These are phyloP conservation scores for Gonatopus flavifemur DNA, from an alignment of 1,140 invertebrate species.

Conservation along the genomic window DNA sequence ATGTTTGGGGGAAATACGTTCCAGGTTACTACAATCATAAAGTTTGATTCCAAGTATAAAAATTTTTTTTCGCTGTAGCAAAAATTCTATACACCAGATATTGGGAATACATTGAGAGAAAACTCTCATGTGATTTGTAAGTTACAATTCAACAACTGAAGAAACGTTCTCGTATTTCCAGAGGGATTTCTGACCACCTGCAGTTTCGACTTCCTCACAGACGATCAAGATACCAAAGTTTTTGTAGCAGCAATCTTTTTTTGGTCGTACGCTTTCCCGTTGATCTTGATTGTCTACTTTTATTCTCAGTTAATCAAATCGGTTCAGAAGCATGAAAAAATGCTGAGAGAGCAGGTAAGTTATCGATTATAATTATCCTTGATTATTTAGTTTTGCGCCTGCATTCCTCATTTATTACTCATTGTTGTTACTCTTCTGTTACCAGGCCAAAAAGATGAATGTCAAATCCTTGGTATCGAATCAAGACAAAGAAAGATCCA, in stretches of 20 bases:
- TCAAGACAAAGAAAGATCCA: slow-evolving; percentile 67
- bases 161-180: slow-evolving; percentile 42
- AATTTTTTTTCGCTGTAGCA: neutral
- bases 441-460: slow-evolving; percentile 79
- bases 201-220: slow-evolving; percentile 73
- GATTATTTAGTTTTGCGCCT: too few relatives aligned
- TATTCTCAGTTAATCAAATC: slow-evolving; percentile 73
- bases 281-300: slow-evolving; percentile 68
- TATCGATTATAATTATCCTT: too few relatives aligned
- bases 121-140: too few relatives aligned
- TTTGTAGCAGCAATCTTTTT: slow-evolving; percentile 70
- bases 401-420: too few relatives aligned
- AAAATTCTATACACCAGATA: too few relatives aligned
- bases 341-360: slow-evolving; percentile 68
- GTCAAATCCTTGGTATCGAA: slow-evolving; percentile 73
- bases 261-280: slow-evolving; percentile 71
- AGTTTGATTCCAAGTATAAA: too few relatives aligned
- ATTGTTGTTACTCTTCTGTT: too few relatives aligned
- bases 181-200: slow-evolving; percentile 79
- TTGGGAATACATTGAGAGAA: too few relatives aligned
- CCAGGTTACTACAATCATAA: too few relatives aligned
- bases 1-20: slow-evolving; percentile 69
- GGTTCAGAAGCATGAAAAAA: slow-evolving; percentile 74
- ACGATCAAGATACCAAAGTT: slow-evolving; percentile 67
- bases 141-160: neutral